Evolutionary conservation across 2,113 vertebrate species (phyloP).

Genomic region (Acrocephalus arundinaceus): DNA sequence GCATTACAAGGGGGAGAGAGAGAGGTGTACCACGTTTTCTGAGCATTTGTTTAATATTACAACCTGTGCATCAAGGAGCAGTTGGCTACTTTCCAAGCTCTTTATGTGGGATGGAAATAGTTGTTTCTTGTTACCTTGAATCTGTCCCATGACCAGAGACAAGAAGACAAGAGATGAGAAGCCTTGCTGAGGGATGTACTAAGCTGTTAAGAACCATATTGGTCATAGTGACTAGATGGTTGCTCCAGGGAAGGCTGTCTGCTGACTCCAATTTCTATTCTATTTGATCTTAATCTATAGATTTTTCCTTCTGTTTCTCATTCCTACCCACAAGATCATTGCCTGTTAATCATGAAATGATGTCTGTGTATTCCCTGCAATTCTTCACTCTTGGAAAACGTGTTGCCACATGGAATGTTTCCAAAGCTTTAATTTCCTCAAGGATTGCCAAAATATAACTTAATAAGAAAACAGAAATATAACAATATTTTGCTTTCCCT

Average conservation of each 20-base stretch:
- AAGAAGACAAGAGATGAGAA: not conserved
- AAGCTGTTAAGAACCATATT: not conserved
- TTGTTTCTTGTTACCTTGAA: not conserved
- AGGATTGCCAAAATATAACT: conserved; percentile 45
- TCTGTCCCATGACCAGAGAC: not conserved
- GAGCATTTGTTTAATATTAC: not conserved
- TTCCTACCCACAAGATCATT: not conserved
- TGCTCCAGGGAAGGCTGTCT: not conserved
- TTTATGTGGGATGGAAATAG: not conserved
- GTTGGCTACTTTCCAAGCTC: not conserved
- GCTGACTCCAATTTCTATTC: not conserved
- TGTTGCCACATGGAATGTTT: conserved; percentile 39
- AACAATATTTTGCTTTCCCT: conserved; percentile 38
- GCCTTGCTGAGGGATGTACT: not conserved
- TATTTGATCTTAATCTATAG: not conserved
- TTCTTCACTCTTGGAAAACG: conserved; percentile 34
- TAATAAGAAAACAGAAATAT: conserved; percentile 57
- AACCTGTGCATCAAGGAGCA: not conserved
- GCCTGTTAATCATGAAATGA: conserved; percentile 8
- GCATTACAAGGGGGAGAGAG: not conserved
- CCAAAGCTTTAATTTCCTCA: conserved; percentile 39
- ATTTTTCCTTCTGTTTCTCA: conserved; percentile 9
- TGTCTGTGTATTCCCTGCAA: not conserved
- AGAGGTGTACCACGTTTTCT: not conserved
- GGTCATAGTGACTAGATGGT: not conserved